phyloP scores from a whole-genome alignment of 1,140 invertebrate species.

The Musca domestica region DNA sequence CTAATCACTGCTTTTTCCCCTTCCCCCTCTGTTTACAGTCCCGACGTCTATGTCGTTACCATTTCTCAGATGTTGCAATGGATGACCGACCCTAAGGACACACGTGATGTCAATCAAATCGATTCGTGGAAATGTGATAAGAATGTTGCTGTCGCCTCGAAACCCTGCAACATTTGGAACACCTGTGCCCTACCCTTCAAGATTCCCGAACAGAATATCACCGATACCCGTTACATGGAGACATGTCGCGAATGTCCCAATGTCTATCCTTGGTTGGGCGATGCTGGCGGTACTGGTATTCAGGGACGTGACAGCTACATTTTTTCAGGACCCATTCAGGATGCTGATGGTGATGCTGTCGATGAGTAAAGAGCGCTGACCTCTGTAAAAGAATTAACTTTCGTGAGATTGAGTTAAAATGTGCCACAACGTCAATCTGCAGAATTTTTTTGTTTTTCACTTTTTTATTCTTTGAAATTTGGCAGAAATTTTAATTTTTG shows the following conservation, averaged over 20 bases:
- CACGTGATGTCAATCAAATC: constrained; percentile 65
- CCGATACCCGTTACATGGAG: constrained; percentile 81
- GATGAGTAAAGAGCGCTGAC: neutral
- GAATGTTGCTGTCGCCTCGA: constrained; percentile 63
- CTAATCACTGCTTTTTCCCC: neutral
- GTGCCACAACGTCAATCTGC: no score
- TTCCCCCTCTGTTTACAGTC: constrained; percentile 57
- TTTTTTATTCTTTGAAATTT: neutral
- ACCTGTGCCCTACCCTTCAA: constrained; percentile 83
- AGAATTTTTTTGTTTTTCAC: no score
- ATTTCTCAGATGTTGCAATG: constrained; percentile 86
- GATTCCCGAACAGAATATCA: constrained; percentile 70
- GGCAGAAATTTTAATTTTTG: neutral
- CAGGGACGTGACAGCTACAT: constrained; percentile 77
- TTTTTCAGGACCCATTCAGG: constrained; percentile 27
- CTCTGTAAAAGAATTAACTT: no score
- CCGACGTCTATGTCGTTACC: constrained; percentile 88
- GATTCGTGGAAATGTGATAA: constrained; percentile 81
- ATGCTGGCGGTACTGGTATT: constrained; percentile 78
- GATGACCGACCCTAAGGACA: constrained; percentile 82
- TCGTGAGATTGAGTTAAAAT: no score
- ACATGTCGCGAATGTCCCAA: constrained; percentile 84
- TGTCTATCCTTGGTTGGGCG: constrained; percentile 63
- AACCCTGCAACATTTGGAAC: constrained; percentile 76
- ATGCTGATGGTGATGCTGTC: neutral